Evolutionary conservation across 2,113 vertebrate genomes (phyloP).

Genomic region (Sorex fumeus): DNA sequence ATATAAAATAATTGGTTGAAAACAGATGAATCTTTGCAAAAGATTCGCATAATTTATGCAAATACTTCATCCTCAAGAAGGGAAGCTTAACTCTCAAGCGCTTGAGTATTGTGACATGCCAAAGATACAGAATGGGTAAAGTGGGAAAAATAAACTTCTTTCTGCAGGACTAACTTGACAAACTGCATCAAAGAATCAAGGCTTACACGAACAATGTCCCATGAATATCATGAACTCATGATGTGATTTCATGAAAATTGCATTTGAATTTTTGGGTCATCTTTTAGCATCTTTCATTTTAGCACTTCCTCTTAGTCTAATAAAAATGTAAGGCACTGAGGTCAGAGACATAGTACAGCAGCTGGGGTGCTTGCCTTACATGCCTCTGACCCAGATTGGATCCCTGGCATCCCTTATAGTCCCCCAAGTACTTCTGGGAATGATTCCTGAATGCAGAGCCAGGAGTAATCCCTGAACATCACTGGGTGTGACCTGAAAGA

Average conservation of each 20-base stretch:
- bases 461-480: too few relatives aligned
- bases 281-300: background rate
- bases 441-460: too few relatives aligned
- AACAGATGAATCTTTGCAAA: background rate
- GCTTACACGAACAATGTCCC: background rate
- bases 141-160: background rate
- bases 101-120: background rate
- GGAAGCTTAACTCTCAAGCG: background rate
- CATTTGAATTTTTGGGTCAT: background rate
- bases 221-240: background rate
- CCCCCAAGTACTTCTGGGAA: too few relatives aligned
- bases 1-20: background rate
- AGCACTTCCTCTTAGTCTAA: background rate
- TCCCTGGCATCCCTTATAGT: too few relatives aligned
- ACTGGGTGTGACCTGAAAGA: too few relatives aligned
- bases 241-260: background rate
- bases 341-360: too few relatives aligned
- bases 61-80: background rate
- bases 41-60: background rate
- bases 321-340: background rate
- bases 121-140: background rate
- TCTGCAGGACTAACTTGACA: background rate
- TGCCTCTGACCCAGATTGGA: too few relatives aligned
- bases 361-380: too few relatives aligned
- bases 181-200: background rate